phyloP scores from a whole-genome alignment of 2,113 vertebrate species.

The Phyllostomus discolor region DNA sequence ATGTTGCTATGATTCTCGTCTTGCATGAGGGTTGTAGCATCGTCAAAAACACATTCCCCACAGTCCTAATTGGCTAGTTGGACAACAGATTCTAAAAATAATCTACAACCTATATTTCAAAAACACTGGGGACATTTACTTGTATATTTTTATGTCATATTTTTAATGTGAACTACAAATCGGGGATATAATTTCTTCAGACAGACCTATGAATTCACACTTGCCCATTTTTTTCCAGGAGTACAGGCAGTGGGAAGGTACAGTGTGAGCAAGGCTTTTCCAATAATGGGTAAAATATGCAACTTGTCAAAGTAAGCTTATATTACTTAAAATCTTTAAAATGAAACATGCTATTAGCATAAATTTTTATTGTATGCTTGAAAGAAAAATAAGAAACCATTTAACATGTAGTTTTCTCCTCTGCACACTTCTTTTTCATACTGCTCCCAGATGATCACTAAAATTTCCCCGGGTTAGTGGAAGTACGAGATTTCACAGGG shows the following conservation, averaged over 20 bases:
- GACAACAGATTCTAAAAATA: not conserved
- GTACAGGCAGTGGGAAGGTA: not conserved
- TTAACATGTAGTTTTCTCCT: not conserved
- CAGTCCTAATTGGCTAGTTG: not conserved
- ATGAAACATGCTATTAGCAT: not conserved
- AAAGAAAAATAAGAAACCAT: not conserved
- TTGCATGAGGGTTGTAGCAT: fast-evolving
- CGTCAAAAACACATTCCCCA: not conserved
- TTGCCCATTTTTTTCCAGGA: not conserved
- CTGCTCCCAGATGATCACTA: not conserved
- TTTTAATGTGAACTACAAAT: not conserved
- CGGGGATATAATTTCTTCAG: not conserved
- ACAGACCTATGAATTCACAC: not conserved
- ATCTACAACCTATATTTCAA: not conserved
- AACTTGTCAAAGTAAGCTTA: not conserved
- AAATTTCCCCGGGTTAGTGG: not conserved
- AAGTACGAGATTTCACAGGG: not conserved
- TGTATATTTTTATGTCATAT: not conserved
- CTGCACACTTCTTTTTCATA: not conserved
- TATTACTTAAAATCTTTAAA: not conserved
- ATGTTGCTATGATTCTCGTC: not conserved
- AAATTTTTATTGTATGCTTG: not conserved
- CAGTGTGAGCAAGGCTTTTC: not conserved
- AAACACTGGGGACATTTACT: not conserved
- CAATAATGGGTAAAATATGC: not conserved